phyloP scores from a whole-genome alignment of 2,113 vertebrate genomes.

The Centrocercus urophasianus region DNA sequence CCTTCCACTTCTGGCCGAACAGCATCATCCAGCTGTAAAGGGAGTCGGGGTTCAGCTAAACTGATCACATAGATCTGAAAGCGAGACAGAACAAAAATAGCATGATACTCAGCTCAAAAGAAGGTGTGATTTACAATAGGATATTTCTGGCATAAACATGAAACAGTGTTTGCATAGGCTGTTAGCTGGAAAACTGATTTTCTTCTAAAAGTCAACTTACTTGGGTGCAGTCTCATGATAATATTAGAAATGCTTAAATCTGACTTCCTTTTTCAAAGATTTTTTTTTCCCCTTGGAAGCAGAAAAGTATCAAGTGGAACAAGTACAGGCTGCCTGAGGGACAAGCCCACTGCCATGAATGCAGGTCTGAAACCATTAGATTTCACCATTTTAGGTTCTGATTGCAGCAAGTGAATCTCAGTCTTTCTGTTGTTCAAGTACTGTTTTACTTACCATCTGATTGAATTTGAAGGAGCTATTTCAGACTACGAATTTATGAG shows the following conservation, averaged over 20 bases:
- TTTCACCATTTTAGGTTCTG: neutral
- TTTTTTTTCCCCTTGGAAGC: neutral
- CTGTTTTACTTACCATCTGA: neutral
- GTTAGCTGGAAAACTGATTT: constrained; percentile 34
- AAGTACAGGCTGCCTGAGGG: neutral
- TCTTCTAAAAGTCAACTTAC: constrained; percentile 7
- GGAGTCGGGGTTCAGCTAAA: constrained; percentile 91
- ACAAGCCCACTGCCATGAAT: neutral
- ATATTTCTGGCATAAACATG: constrained; percentile 60
- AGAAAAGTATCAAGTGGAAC: neutral
- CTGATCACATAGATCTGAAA: constrained; percentile 96
- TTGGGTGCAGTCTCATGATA: neutral
- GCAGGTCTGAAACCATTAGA: neutral
- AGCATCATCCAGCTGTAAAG: constrained; percentile 95
- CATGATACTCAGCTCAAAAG: constrained; percentile 23
- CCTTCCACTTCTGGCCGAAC: constrained; percentile 92
- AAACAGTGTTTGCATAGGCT: constrained; percentile 66
- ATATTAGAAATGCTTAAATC: neutral
- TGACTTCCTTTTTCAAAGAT: constrained; percentile 1
- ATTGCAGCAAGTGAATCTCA: neutral
- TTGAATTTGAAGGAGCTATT: neutral
- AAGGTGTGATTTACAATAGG: constrained; percentile 30
- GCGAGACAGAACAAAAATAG: constrained; percentile 72
- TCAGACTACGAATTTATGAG: neutral
- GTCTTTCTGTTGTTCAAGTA: neutral